These are phyloP conservation scores for Stramonita haemastoma DNA, from an alignment of 2,888 invertebrate genomes.

Conservation along the genomic window DNA sequence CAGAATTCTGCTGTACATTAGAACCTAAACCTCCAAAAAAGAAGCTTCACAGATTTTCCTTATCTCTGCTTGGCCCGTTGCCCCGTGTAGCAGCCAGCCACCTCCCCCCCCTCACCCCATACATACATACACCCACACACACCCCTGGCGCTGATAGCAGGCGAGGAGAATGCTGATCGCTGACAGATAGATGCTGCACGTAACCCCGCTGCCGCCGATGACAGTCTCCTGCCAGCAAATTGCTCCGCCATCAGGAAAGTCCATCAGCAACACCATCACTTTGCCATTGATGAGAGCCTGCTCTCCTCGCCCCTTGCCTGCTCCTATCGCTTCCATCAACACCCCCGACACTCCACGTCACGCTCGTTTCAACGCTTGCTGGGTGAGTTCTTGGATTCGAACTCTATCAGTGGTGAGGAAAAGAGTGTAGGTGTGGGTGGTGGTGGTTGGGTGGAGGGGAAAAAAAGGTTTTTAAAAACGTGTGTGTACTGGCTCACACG, in stretches of 20 bases:
- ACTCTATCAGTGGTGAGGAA: background rate
- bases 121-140: background rate
- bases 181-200: constrained; percentile 25
- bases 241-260: constrained; percentile 24
- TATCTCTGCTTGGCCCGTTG: background rate
- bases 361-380: background rate
- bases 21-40: background rate
- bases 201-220: constrained; percentile 11
- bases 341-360: no score
- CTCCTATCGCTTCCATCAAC: constrained; percentile 15
- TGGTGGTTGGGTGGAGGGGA: background rate
- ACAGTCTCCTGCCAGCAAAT: constrained; percentile 34
- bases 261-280: constrained; percentile 20
- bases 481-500: constrained; percentile 30
- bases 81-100: background rate
- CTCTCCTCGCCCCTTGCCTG: constrained; percentile 24
- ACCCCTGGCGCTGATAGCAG: background rate
- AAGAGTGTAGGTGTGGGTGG: background rate
- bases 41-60: background rate
- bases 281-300: background rate
- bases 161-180: background rate
- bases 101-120: background rate
- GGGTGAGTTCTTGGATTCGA: background rate
- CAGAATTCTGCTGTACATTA: no score
- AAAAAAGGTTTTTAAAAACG: background rate